Conservation (phyloP, 2,113 vertebrate species). For the Lucifuga dentata region DNA sequence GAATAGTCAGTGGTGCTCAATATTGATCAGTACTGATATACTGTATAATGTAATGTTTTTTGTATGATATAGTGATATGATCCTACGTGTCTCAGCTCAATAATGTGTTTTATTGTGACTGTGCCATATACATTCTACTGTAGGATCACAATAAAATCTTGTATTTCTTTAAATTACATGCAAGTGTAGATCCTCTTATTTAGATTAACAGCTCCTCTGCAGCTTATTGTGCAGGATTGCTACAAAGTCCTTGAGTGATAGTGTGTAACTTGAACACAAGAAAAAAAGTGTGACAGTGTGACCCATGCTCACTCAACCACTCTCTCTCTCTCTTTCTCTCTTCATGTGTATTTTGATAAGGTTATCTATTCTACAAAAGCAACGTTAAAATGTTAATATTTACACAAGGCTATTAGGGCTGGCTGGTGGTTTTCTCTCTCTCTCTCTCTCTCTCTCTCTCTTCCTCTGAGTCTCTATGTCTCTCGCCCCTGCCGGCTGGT, state of each 20-base stretch:
- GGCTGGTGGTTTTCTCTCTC: background rate
- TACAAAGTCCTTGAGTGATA: constrained; percentile 49
- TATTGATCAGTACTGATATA: too few relatives aligned
- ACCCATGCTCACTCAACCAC: background rate
- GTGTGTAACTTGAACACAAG: background rate
- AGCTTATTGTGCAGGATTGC: background rate
- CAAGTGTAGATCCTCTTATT: background rate
- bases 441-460: constrained; percentile 7
- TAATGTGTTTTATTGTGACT: too few relatives aligned
- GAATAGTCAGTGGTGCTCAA: too few relatives aligned
- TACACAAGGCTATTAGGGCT: constrained; percentile 56
- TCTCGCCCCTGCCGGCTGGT: constrained; percentile 65
- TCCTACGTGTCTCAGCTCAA: too few relatives aligned
- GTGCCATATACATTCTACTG: too few relatives aligned
- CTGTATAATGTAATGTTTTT: too few relatives aligned
- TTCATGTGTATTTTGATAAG: constrained; percentile 42
- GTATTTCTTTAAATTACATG: background rate
- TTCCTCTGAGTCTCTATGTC: constrained; percentile 16
- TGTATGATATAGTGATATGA: too few relatives aligned
- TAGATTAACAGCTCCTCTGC: too few relatives aligned
- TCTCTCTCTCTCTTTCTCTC: constrained; percentile 13
- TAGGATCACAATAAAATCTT: background rate
- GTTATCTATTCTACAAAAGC: constrained; percentile 51
- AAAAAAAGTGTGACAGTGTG: background rate
- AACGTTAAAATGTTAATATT: constrained; percentile 67